Base-by-base conservation (phyloP, 2,888 invertebrate genomes). In the Ditylenchus weischeri region DNA sequence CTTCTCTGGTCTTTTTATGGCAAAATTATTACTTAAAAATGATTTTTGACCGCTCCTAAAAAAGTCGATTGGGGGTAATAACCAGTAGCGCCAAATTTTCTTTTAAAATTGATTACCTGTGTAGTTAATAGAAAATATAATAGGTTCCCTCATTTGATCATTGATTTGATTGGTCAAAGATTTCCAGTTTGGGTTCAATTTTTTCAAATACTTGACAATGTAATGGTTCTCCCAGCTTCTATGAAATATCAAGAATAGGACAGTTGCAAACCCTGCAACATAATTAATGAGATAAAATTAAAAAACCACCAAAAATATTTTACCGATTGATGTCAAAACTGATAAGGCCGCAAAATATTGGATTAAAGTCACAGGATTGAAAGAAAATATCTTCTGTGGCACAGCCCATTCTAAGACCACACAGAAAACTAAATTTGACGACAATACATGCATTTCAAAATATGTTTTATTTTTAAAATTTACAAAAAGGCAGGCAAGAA, bases 181-280 rank as follows among this genome's bases (percentile, higher is more conserved):
- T 57, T 47, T 54, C 69, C 69, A 68, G 47, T 65, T 38, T 50
- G 35, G 21, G 29, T 61, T 47, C 10, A 60, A 57, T 5, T 49
- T 38, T 23, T 23, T 13, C 49, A 68, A 61, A 15, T 43, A 51
- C 29, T 48, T 58, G 0, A 61, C 61, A 35, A 68, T 43, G 15
- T 51, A 58, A 47, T 68, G 69, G 36, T 51, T 21, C 54, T 67
- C 66, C 66, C 66, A 68, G 49, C 64, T 61, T n/a, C 62, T 57
- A 19, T 21, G 18, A 13, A 23, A 67, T 23, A 49, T 43, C 3
- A 68, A 29, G 0, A 54, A 66, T 19, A 66, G 23, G 5, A 62
- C 35, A 18, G 61, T 64, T 29, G 65, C 66, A 23, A 59, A 38
- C 19, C 59, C 65, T 65, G 29, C 18, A 65, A 65, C 15, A 21